Evolutionary conservation across 2,797 vertebrate genomes (phyloP), one percentile per base, ranked within the genome.

Genomic region (Acropternis orthonyx): DNA sequence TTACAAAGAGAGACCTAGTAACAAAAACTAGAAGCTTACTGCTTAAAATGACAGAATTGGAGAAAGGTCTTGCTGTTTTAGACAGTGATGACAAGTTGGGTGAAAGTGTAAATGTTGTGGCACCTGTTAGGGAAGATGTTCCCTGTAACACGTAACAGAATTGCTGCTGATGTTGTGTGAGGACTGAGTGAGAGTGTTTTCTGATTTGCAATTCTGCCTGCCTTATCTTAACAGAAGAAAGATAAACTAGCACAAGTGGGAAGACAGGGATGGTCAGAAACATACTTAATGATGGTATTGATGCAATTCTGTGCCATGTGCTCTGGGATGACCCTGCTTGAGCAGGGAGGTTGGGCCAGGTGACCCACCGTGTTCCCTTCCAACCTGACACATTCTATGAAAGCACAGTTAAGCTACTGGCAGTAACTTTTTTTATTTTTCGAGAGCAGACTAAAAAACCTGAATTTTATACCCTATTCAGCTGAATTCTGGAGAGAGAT

Each of bases 161-260:
- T 27, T 0, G 0, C 55, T 65, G 5, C 21, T 82, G 51, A 49
- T 5, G 0, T 26, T 51, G 6, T 27, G 6, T 36, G 48, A 85
- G 32, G 43, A 23, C 14, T 43, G 12, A 14, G 15, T 28, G n/a
- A 51, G 55, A 89, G 19, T 6, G 39, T 36, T 9, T 41, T 78
- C 49, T 36, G 18, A 23, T 72, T 68, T 79, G 34, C 22, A 20
- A 1, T 87, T 79, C 44, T 93, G 49, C 4, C 28, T 85, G 24
- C 48, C 13, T 81, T 83, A 4, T 86, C 37, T 46, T 66, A 51
- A 51, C 13, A 62, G 43, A 46, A 69, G 5, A 86, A 65, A 55
- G 10, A 12, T 65, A 37, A 92, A 20, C 22, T 52, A 59, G 12
- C 10, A 28, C 20, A n/a, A 5, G 6, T 58, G 30, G 36, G 63